Percentiles rank a stretch among this genome's conserved stretches.
phyloP scores from a whole-genome alignment of 2,888 invertebrate species.

The Patella caerulea region DNA sequence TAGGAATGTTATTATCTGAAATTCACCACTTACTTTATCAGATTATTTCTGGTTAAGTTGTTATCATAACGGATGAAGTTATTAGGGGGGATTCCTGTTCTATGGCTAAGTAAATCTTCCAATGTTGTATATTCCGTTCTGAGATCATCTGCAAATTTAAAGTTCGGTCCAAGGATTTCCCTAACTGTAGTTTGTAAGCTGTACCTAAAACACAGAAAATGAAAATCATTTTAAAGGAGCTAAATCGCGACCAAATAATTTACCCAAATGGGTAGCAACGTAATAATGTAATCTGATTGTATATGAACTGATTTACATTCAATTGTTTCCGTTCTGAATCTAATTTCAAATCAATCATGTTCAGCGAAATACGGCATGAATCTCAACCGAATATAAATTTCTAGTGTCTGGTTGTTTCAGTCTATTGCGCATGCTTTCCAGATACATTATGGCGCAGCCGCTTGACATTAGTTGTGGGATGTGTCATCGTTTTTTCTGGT shows the following conservation, averaged over 20 bases:
- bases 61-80: conserved; percentile 52
- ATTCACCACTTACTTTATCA: conserved; percentile 41
- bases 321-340: too few relatives aligned
- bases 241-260: too few relatives aligned
- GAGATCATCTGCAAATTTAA: conserved; percentile 50
- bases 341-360: too few relatives aligned
- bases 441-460: background rate
- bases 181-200: conserved; percentile 51
- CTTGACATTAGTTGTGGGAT: too few relatives aligned
- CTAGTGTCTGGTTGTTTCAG: too few relatives aligned
- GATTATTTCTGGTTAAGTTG: conserved; percentile 44
- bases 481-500: too few relatives aligned
- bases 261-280: too few relatives aligned
- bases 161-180: conserved; percentile 55
- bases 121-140: conserved; percentile 57
- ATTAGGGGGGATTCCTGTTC: conserved; percentile 58
- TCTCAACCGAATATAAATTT: too few relatives aligned
- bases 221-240: background rate
- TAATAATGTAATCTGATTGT: too few relatives aligned
- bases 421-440: too few relatives aligned
- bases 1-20: background rate
- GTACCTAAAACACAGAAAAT: conserved; percentile 40
- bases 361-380: too few relatives aligned
- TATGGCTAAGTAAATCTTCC: conserved; percentile 63
- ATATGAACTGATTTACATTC: too few relatives aligned